Percentiles rank a stretch among this genome's conserved stretches.
These are phyloP conservation scores for Parascotia fuliginaria DNA, from an alignment of 2,888 invertebrate genomes.

Conservation along the genomic window DNA sequence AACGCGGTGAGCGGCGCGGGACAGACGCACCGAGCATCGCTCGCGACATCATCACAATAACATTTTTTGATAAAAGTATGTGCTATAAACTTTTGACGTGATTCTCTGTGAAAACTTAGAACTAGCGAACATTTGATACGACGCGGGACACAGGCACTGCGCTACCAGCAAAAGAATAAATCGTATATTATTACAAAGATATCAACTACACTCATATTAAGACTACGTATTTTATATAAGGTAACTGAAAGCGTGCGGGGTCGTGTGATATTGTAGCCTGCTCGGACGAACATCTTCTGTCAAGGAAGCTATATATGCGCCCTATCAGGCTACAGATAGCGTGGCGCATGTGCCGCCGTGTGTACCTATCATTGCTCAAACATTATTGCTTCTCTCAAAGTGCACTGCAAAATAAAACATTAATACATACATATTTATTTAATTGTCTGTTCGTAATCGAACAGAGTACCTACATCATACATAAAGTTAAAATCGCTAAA, in stretches of 20 bases:
- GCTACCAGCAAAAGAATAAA: not conserved
- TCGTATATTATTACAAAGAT: not conserved
- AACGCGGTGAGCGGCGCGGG: slow-evolving; percentile 11
- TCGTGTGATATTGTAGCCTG: not conserved
- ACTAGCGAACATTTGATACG: not conserved
- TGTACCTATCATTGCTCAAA: not conserved
- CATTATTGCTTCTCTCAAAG: not conserved
- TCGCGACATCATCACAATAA: slow-evolving; percentile 3
- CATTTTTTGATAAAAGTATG: not conserved
- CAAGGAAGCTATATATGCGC: too few relatives aligned
- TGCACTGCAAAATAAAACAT: not conserved
- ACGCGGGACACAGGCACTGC: not conserved
- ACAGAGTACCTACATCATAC: not conserved
- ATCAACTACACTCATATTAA: not conserved
- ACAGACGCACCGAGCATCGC: slow-evolving; percentile 1
- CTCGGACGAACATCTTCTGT: not conserved
- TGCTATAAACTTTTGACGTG: not conserved
- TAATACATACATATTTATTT: not conserved
- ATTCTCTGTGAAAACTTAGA: not conserved
- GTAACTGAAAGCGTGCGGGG: slow-evolving; percentile 5
- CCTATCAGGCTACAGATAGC: not conserved
- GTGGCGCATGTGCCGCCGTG: not conserved
- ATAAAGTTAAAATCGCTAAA: not conserved
- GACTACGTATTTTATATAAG: slow-evolving; percentile 1
- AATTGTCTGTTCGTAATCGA: not conserved